Percentiles rank a stretch among this genome's conserved stretches.
These are phyloP conservation scores for Acleris laterana DNA, from an alignment of 2,888 invertebrate genomes.

Conservation along the genomic window DNA sequence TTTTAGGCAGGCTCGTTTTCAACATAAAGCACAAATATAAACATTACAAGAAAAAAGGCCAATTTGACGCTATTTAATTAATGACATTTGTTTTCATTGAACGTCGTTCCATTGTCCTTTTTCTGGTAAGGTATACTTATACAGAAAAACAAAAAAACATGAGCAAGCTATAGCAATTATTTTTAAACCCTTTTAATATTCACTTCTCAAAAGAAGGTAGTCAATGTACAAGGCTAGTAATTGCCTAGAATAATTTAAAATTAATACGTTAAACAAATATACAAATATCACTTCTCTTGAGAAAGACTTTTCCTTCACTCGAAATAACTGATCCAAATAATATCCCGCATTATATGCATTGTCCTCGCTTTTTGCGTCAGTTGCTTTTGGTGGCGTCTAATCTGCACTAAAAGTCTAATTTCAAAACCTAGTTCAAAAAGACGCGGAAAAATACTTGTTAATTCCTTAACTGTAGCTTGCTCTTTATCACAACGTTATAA, in stretches of 20 bases:
- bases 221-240: background rate
- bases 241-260: background rate
- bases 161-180: conserved; percentile 51
- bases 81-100: too few species aligned
- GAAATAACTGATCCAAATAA: background rate
- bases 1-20: conserved; percentile 75
- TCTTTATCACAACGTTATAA: conserved; percentile 68
- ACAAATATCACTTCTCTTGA: conserved; percentile 13
- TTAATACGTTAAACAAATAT: background rate
- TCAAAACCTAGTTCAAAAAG: background rate
- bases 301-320: conserved; percentile 4
- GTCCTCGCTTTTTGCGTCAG: too few species aligned
- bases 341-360: background rate
- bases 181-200: conserved; percentile 4
- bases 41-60: conserved; percentile 2
- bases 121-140: background rate
- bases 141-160: conserved; percentile 35
- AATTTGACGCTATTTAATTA: background rate
- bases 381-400: too few species aligned
- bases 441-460: conserved; percentile 9
- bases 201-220: background rate
- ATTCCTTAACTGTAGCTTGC: conserved; percentile 43
- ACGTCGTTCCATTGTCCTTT: background rate
- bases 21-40: conserved; percentile 43
- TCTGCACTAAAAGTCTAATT: too few species aligned